A percentile compares a stretch with the other conserved stretches of the same genome.
Evolutionary conservation across 2,888 invertebrate species (phyloP).

Genomic region (Cryptus viduatorius): DNA sequence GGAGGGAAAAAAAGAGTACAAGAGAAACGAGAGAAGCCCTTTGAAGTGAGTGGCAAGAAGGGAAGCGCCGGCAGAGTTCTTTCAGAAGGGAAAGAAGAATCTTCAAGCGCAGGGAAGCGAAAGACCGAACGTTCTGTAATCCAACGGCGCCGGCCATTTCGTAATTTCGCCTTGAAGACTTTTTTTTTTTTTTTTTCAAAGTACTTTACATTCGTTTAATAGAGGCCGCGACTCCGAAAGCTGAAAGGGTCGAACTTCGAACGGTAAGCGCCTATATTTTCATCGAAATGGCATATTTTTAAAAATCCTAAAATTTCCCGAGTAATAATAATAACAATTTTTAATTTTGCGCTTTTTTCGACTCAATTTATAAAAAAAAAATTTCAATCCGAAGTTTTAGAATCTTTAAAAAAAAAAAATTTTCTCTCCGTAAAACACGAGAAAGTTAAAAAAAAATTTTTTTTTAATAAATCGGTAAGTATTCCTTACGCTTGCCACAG

Average conservation of each 20-base stretch:
- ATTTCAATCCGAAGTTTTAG: too few species aligned
- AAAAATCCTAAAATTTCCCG: too few species aligned
- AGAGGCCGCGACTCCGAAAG: not conserved
- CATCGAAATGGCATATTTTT: not conserved
- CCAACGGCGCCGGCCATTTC: constrained; percentile 40
- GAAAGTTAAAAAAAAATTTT: too few species aligned
- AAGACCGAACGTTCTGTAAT: constrained; percentile 29
- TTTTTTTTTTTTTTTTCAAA: constrained; percentile 20
- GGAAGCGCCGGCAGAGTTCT: not conserved
- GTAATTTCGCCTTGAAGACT: constrained; percentile 33
- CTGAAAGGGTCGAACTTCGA: not conserved
- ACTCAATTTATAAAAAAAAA: too few species aligned
- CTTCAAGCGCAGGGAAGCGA: constrained; percentile 12
- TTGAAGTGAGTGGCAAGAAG: not conserved
- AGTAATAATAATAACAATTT: not conserved
- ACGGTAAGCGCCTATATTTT: not conserved
- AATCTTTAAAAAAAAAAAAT: too few species aligned
- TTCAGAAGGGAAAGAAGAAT: not conserved
- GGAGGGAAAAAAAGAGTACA: not conserved
- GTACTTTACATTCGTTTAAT: constrained; percentile 38
- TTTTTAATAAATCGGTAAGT: too few species aligned
- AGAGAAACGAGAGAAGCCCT: constrained; percentile 12
- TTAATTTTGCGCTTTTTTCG: not conserved
- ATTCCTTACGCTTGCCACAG: too few species aligned
- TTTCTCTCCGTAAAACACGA: too few species aligned